A percentile compares a stretch with the other conserved stretches of the same genome.
Conservation (phyloP, 2,113 vertebrate species). For the Rhadina sibilatrix region DNA sequence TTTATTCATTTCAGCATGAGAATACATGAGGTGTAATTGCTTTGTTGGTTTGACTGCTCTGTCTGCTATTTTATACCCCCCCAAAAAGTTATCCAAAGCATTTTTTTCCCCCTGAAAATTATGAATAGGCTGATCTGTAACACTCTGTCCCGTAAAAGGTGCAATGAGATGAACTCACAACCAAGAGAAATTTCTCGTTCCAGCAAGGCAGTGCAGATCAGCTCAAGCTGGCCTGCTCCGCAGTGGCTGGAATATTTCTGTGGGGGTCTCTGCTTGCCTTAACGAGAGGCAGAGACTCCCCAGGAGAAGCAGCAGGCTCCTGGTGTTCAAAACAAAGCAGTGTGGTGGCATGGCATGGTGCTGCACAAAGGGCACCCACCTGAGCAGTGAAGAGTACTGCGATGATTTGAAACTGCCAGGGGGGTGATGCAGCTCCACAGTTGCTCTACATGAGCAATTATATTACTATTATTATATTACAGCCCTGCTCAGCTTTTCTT, state of each 20-base stretch:
- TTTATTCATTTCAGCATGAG: not conserved
- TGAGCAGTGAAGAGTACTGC: not conserved
- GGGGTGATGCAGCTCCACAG: not conserved
- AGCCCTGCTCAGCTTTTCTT: not conserved
- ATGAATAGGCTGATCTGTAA: not conserved
- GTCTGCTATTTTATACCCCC: not conserved
- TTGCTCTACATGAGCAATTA: not conserved
- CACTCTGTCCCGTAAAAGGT: not conserved
- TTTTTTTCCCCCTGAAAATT: not conserved
- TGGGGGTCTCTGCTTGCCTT: not conserved
- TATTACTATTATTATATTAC: not conserved
- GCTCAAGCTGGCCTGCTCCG: not conserved
- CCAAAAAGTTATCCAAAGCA: not conserved
- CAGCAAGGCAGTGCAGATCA: not conserved
- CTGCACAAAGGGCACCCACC: not conserved
- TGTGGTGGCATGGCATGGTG: not conserved
- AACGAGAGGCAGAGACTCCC: not conserved
- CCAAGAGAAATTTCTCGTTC: not conserved
- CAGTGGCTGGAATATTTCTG: not conserved
- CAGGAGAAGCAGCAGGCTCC: not conserved
- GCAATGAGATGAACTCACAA: not conserved
- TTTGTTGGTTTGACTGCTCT: not conserved
- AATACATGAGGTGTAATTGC: accelerated
- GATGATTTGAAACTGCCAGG: not conserved
- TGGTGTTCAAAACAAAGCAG: not conserved